Evolutionary conservation across 2,113 vertebrate genomes (phyloP), one percentile per base, ranked within the genome.

Genomic region (Dipodomys merriami): DNA sequence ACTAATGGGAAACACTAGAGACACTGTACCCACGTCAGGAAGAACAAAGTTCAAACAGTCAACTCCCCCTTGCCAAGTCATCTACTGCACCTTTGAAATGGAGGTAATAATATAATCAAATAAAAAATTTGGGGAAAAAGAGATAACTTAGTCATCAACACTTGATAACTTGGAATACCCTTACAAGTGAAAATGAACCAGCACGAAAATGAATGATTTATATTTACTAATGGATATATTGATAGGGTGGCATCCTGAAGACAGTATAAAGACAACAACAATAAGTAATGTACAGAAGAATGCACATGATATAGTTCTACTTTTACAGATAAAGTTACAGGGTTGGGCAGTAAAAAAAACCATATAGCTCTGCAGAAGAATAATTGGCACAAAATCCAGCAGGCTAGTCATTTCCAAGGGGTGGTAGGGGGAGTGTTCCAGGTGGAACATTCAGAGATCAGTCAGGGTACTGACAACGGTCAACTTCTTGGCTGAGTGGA

Each of bases 241-340:
- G 9, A 53, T 53, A 13, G 11, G 49, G 49, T 12, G 12, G 49
- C 8, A 53, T 12, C 49, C 12, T 53, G 49, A 53, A 53, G 49
- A 53, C 49, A 60, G 49, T 39, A 20, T 68, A 72, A 72, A 95
- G 39, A 57, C 0, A 64, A 27, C 22, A 77, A 79, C 22, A 76
- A 30, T 39, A 69, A 89, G 62, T 46, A 86, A 69, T 60, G 60
- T 12, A 62, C 49, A 57, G 71, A 87, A 87, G 68, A 89, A 89
- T 57, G 19, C 3, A 11, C 65, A 20, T 1, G 1, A 27, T 33
- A 39, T 13, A 29, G 78, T 73, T 94, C n/a, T 83, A 67, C 62
- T 80, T 76, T 78, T 30, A 5, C 44, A 79, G 64, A 20, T 73
- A 83, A 46, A 88, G 62, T 16, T 81, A n/a, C 62, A 67, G n/a